Base-by-base conservation (phyloP, 2,113 vertebrate genomes). In the Elephantulus edwardii region DNA sequence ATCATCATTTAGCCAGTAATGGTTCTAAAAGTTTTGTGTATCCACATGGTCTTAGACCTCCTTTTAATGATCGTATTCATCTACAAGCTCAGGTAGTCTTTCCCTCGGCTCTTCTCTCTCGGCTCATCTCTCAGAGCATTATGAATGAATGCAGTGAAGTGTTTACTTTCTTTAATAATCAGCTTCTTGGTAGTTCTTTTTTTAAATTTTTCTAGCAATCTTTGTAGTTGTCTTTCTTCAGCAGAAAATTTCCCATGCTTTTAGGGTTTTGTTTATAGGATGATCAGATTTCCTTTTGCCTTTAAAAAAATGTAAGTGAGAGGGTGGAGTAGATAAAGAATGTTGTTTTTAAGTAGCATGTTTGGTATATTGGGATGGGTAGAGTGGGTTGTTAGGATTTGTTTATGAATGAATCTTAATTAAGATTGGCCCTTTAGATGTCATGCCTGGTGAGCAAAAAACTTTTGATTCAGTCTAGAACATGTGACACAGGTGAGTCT, bases 81-180 rank as follows among this genome's bases (percentile, higher is more conserved):
- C 96, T 97, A 94, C 97, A 97, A 98, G 98, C 98, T 99, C 98
- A 99, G 98, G 98, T 98, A 98, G 98, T 98, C 97, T 97, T 98
- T 95, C 97, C 95, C 96, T 94, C 89, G 96, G 96, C 97, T 97
- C 97, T n/a, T n/a, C n/a, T n/a, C n/a, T 97, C n/a, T n/a, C n/a
- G n/a, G n/a, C n/a, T n/a, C n/a, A 96, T 96, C 93, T 97, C 96
- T 86, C 96, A 92, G 98, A 97, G 98, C 98, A 97, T 97, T 97
- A 97, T 98, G 97, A 98, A 95, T 97, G 98, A 98, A 98, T 98
- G 98, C 92, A 97, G 98, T 95, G 78, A 95, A 79, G 95, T 98
- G 97, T 98, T 97, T 97, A 97, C 96, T 95, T 97, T 96, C 96
- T 95, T 96, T 93, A 95, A 95, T 96, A 93, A 96, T 96, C 97